Percentiles rank a stretch among this genome's conserved stretches.
phyloP scores from a whole-genome alignment of 2,797 vertebrate genomes.

The Neosalanx taihuensis region DNA sequence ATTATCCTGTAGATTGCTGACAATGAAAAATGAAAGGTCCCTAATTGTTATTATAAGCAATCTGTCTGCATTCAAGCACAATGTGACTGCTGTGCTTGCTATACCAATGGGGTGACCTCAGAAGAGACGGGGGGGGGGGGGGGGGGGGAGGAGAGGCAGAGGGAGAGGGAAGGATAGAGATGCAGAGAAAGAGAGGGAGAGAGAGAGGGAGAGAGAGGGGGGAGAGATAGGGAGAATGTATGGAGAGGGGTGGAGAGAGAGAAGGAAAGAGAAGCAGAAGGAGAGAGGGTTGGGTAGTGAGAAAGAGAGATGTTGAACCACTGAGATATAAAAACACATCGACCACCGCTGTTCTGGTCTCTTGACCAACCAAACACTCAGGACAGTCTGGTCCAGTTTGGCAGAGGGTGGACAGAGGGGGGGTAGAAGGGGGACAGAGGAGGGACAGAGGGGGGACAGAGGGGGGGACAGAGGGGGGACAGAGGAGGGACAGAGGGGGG shows the following conservation, averaged over 20 bases:
- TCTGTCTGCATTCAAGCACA: slow-evolving; percentile 77
- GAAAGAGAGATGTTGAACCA: background rate
- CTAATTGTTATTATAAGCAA: slow-evolving; percentile 82
- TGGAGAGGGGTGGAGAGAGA: background rate
- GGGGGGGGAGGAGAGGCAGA: no score
- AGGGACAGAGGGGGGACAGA: no score
- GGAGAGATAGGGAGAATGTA: background rate
- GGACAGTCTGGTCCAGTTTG: no score
- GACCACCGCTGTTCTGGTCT: no score
- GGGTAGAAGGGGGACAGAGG: no score
- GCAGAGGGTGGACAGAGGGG: no score
- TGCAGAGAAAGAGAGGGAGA: background rate
- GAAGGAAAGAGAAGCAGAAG: background rate
- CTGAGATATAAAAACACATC: no score
- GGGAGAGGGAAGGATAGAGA: slow-evolving; percentile 46
- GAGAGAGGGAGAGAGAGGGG: slow-evolving; percentile 1
- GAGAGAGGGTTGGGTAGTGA: background rate
- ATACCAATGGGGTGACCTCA: slow-evolving; percentile 78
- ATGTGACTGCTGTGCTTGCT: slow-evolving; percentile 81
- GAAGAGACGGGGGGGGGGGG: slow-evolving; percentile 50
- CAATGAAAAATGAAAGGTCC: slow-evolving; percentile 82
- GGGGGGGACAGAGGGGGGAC: no score
- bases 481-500: no score
- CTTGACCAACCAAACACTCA: no score
- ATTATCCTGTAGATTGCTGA: slow-evolving; percentile 81